Evolutionary conservation across 2,797 vertebrate species (phyloP).

Genomic region (Buceros bicornis): DNA sequence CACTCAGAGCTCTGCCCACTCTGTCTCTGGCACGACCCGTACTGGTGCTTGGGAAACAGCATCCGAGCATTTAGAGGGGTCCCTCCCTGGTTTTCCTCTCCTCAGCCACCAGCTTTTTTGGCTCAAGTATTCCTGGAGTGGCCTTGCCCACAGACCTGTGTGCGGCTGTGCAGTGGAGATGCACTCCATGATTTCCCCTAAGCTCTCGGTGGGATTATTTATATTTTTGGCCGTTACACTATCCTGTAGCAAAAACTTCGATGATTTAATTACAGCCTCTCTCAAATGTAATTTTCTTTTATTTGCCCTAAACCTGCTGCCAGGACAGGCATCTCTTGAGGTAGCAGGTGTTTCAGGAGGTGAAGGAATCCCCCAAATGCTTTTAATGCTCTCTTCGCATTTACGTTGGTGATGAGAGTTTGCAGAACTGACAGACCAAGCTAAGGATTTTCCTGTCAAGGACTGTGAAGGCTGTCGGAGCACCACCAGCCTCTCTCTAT

Average conservation of each 20-base stretch:
- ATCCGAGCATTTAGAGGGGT: neutral
- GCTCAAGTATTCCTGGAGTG: neutral
- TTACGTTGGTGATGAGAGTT: neutral
- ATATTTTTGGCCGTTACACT: fast-evolving
- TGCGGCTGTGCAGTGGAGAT: neutral
- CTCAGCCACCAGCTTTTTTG: neutral
- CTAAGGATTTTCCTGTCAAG: neutral
- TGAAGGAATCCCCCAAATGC: neutral
- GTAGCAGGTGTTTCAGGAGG: neutral
- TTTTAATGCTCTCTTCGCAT: neutral
- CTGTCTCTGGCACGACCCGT: neutral
- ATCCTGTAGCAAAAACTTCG: neutral
- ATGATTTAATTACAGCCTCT: neutral
- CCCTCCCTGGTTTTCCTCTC: neutral
- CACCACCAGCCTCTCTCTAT: neutral
- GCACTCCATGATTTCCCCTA: neutral
- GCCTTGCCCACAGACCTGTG: neutral
- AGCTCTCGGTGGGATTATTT: neutral
- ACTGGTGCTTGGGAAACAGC: neutral
- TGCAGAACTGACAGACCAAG: neutral
- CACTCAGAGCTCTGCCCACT: neutral
- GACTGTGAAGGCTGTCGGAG: neutral
- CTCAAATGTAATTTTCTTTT: neutral
- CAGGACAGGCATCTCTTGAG: neutral
- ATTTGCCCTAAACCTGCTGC: neutral